Conservation (phyloP, 2,113 vertebrate genomes). For the Mormyrus iriodes region DNA sequence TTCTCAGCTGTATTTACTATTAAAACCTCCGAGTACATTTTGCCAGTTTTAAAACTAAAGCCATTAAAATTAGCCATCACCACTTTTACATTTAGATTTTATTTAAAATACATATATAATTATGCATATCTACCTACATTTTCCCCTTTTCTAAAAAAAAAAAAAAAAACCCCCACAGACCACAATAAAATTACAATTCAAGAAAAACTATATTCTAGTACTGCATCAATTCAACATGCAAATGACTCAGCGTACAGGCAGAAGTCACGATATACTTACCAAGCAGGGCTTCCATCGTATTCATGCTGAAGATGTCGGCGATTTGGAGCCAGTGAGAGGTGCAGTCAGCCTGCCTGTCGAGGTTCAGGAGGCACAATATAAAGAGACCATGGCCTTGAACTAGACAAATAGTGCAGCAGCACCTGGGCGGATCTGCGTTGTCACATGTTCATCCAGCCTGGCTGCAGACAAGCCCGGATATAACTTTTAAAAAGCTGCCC, state of each 20-base stretch:
- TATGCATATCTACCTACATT: background rate
- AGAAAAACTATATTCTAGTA: background rate
- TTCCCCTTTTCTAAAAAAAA: background rate
- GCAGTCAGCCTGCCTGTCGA: background rate
- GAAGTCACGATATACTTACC: background rate
- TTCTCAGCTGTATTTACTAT: background rate
- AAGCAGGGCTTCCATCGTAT: background rate
- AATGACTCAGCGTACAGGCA: background rate
- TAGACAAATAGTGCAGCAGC: background rate
- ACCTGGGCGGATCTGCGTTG: background rate
- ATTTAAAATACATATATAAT: background rate
- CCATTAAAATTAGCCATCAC: background rate
- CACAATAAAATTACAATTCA: background rate
- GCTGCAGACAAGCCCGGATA: background rate
- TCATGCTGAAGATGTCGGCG: background rate
- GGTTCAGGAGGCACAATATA: background rate
- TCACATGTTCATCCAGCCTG: background rate
- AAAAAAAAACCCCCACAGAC: background rate
- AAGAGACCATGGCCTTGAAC: background rate
- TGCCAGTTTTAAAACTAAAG: background rate
- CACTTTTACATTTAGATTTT: background rate
- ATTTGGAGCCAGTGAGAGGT: background rate
- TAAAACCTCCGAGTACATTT: background rate
- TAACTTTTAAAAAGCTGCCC: background rate
- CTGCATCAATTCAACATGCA: background rate